Evolutionary conservation across 2,888 invertebrate genomes (phyloP).

Genomic region (Drosophila subquinaria): DNA sequence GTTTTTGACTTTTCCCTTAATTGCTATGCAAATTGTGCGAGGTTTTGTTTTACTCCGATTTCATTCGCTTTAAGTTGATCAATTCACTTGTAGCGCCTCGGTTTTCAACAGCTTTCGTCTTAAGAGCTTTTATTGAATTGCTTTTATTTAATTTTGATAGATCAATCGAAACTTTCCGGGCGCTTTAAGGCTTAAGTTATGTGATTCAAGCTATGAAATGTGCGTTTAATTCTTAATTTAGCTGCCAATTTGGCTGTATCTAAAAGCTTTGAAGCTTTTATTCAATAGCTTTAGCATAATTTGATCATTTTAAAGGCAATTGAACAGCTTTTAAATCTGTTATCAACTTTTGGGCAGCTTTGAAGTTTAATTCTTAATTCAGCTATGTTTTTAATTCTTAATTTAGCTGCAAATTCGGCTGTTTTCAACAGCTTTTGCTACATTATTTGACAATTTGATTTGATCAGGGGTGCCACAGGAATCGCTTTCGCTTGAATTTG

Average conservation of each 20-base stretch:
- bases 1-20: conserved; percentile 58
- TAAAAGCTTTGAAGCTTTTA: background rate
- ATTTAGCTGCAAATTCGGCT: too few relatives aligned
- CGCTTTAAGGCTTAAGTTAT: background rate
- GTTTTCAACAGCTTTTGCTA: too few relatives aligned
- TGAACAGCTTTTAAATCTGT: too few relatives aligned
- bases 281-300: too few relatives aligned
- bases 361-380: too few relatives aligned
- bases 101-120: background rate
- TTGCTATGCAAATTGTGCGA: conserved; percentile 71
- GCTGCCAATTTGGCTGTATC: background rate
- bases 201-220: background rate
- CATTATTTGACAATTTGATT: too few relatives aligned
- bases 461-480: too few relatives aligned
- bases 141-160: background rate
- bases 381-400: too few relatives aligned
- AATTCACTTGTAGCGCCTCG: background rate
- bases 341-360: too few relatives aligned
- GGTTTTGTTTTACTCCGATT: conserved; percentile 17
- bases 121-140: background rate
- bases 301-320: too few relatives aligned
- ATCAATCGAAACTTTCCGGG: background rate
- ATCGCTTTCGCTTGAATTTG: too few relatives aligned
- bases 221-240: background rate
- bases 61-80: background rate